Evolutionary conservation across 2,797 vertebrate species (phyloP).

Genomic region (Furcifer pardalis): DNA sequence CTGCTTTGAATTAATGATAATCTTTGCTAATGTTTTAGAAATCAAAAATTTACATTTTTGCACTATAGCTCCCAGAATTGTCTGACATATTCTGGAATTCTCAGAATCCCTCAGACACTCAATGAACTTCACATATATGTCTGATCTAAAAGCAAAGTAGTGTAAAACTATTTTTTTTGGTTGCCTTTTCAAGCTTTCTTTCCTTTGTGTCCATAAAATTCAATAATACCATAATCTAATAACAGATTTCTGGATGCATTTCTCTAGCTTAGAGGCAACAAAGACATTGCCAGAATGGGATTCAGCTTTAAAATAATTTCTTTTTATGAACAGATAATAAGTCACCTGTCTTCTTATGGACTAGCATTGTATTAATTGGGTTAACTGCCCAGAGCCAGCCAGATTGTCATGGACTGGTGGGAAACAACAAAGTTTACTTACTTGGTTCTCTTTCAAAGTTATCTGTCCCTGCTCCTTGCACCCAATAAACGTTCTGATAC

Average conservation of each 20-base stretch:
- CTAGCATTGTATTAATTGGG: conserved; percentile 3
- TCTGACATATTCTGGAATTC: too few relatives aligned
- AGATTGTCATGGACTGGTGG: not conserved
- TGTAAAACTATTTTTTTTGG: too few relatives aligned
- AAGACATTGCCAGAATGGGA: not conserved
- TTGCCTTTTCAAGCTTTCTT: too few relatives aligned
- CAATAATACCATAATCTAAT: rapidly evolving
- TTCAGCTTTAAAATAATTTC: conserved; percentile 8
- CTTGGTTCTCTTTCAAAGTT: conserved; percentile 96
- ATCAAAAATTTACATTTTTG: too few relatives aligned
- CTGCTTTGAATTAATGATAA: not conserved
- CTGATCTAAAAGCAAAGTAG: too few relatives aligned
- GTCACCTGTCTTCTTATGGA: rapidly evolving
- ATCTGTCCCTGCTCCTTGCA: conserved; percentile 96
- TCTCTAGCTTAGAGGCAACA: too few relatives aligned
- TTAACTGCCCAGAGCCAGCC: conserved; percentile 5
- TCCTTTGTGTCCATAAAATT: not conserved
- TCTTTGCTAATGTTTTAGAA: too few relatives aligned
- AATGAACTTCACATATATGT: too few relatives aligned
- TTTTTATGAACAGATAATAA: not conserved
- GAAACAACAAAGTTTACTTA: conserved; percentile 62
- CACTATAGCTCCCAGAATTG: too few relatives aligned
- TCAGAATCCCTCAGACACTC: too few relatives aligned
- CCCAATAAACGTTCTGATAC: conserved; percentile 90
- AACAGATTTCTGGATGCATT: too few relatives aligned